A percentile compares a stretch with the other conserved stretches of the same genome.
Conservation (phyloP, 2,888 invertebrate species). For the Spodoptera picta region DNA sequence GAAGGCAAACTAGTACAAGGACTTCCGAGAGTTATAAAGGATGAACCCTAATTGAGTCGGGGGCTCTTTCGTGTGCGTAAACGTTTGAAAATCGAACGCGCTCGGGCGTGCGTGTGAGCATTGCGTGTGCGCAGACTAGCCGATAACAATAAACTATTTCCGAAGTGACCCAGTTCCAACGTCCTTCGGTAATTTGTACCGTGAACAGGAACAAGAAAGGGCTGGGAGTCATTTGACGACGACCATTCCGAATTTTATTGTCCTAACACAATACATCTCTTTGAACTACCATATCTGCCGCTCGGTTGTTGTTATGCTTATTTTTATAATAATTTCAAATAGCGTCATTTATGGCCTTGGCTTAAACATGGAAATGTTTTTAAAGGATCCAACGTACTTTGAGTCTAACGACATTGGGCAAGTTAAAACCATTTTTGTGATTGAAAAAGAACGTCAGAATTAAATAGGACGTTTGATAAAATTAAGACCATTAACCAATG, state of each 20-base stretch:
- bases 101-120: constrained; percentile 77
- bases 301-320: constrained; percentile 65
- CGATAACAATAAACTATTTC: constrained; percentile 89
- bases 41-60: constrained; percentile 81
- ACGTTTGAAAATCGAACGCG: constrained; percentile 79
- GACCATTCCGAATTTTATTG: constrained; percentile 75
- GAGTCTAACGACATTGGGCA: constrained; percentile 51
- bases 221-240: constrained; percentile 81
- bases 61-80: constrained; percentile 76
- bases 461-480: constrained; percentile 58
- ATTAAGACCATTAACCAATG: constrained; percentile 74
- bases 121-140: constrained; percentile 85
- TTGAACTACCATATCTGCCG: constrained; percentile 70
- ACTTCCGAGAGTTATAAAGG: constrained; percentile 75
- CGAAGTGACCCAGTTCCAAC: constrained; percentile 88
- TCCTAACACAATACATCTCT: constrained; percentile 68
- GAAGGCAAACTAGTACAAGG: constrained; percentile 81
- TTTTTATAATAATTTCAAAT: constrained; percentile 61
- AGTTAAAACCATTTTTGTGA: constrained; percentile 53
- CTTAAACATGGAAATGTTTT: constrained; percentile 58
- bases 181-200: constrained; percentile 88
- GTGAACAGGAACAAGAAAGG: constrained; percentile 88
- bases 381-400: constrained; percentile 52
- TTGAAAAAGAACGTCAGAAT: constrained; percentile 61
- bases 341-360: constrained; percentile 68